phyloP scores from a whole-genome alignment of 30 jellyfish, hydroid and myxozoan species.

The Aurelia aurita region DNA sequence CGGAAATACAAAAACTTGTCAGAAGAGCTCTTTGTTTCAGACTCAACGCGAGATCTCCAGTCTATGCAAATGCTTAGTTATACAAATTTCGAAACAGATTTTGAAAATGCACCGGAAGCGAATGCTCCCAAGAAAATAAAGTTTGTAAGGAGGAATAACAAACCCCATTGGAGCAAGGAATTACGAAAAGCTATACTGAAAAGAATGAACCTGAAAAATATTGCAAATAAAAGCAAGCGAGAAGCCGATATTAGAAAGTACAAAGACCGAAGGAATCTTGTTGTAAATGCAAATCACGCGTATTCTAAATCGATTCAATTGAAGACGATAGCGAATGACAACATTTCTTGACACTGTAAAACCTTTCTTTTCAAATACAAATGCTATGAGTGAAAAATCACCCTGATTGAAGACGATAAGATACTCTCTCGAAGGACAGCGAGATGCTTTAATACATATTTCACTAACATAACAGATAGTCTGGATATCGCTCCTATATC shows the following conservation, averaged over 20 bases:
- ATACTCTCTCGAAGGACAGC: background rate
- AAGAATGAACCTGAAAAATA: too few relatives aligned
- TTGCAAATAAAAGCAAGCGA: constrained; percentile 19
- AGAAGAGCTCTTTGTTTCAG: constrained; percentile 18
- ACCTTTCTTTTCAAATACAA: constrained; percentile 17
- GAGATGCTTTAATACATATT: constrained; percentile 15
- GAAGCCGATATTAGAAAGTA: constrained; percentile 23
- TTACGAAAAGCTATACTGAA: too few relatives aligned
- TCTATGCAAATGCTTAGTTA: constrained; percentile 22
- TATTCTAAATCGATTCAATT: too few relatives aligned
- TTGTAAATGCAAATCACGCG: background rate
- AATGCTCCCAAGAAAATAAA: constrained; percentile 45
- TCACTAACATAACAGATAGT: constrained; percentile 12
- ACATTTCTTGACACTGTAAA: constrained; percentile 1
- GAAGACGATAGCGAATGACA: background rate
- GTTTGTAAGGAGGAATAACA: constrained; percentile 25
- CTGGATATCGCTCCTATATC: constrained; percentile 27
- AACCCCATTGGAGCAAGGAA: too few relatives aligned
- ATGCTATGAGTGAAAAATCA: background rate
- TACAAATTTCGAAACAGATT: constrained; percentile 8
- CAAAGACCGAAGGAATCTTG: constrained; percentile 28
- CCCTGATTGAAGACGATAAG: constrained; percentile 18
- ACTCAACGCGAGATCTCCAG: constrained; percentile 10
- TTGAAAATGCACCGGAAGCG: constrained; percentile 26
- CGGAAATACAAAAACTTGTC: constrained; percentile 48